Evolutionary conservation across 1,140 invertebrate species (phyloP).

Genomic region (Maniola jurtina): DNA sequence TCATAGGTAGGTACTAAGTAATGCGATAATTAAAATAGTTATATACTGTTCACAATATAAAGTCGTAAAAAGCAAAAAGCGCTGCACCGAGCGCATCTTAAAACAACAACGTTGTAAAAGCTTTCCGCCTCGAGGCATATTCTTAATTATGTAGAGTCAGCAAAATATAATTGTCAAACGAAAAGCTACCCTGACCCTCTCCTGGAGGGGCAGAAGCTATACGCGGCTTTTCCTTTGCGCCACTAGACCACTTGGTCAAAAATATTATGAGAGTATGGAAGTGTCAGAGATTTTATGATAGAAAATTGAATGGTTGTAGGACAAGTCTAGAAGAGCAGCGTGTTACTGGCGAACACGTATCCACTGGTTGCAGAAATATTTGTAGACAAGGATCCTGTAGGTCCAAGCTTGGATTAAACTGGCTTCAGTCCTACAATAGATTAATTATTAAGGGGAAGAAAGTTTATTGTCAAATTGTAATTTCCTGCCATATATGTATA

Average conservation of each 20-base stretch:
- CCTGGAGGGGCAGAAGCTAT: not conserved
- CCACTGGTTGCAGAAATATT: too few relatives aligned
- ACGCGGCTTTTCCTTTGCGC: not conserved
- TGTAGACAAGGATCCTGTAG: too few relatives aligned
- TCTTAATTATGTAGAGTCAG: constrained; percentile 39
- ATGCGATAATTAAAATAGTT: constrained; percentile 1
- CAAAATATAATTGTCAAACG: constrained; percentile 35
- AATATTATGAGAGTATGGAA: too few relatives aligned
- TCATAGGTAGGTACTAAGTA: not conserved
- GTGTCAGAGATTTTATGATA: too few relatives aligned
- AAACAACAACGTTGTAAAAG: constrained; percentile 29
- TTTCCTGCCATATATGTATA: too few relatives aligned
- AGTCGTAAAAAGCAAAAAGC: constrained; percentile 16
- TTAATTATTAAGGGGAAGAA: too few relatives aligned
- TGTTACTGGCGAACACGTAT: too few relatives aligned
- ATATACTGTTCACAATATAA: constrained; percentile 7
- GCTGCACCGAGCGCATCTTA: constrained; percentile 18
- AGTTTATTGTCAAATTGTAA: too few relatives aligned
- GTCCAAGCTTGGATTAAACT: too few relatives aligned
- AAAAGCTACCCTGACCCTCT: not conserved
- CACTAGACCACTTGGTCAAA: not conserved
- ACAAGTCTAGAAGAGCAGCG: too few relatives aligned
- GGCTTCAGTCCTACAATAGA: too few relatives aligned
- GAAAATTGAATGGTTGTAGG: too few relatives aligned
- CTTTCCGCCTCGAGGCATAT: constrained; percentile 29